phyloP scores from a whole-genome alignment of 2,888 invertebrate species.

The Alentia gelatinosa region DNA sequence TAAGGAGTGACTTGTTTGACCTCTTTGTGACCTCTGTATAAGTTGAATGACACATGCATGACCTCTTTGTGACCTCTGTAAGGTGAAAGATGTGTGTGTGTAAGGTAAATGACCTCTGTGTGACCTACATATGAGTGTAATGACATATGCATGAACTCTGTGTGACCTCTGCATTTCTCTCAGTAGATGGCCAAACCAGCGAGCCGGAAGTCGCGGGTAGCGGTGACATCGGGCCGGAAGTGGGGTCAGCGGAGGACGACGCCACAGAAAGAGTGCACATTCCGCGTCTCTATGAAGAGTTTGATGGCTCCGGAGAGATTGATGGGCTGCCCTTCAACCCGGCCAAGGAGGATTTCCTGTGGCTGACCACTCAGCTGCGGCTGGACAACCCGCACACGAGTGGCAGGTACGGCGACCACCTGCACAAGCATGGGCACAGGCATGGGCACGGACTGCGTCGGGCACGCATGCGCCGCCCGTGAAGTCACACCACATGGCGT shows the following conservation, averaged over 20 bases:
- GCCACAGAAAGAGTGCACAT: not conserved
- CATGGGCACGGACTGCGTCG: not conserved
- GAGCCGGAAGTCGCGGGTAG: not conserved
- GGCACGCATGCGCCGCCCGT: not conserved
- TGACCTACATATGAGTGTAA: not conserved
- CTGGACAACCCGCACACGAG: constrained; percentile 27
- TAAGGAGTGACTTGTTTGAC: not conserved
- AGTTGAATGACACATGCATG: not conserved
- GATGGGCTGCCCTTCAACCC: not conserved
- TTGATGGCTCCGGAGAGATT: constrained; percentile 19
- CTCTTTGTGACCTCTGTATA: not conserved
- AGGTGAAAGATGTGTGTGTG: not conserved
- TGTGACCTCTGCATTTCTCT: not conserved
- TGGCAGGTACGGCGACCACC: not conserved
- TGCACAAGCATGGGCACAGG: not conserved
- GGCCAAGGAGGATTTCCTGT: constrained; percentile 43
- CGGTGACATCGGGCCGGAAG: constrained; percentile 1
- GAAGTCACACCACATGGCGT: not conserved
- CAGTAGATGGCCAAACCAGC: constrained; percentile 11
- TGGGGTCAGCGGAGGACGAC: not conserved
- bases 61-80: no score
- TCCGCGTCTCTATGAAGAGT: not conserved
- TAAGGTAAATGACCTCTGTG: not conserved
- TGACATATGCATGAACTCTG: not conserved
- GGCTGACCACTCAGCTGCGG: constrained; percentile 2